Base-by-base conservation (phyloP, 2,113 vertebrate species). In the Pseudorasbora parva region DNA sequence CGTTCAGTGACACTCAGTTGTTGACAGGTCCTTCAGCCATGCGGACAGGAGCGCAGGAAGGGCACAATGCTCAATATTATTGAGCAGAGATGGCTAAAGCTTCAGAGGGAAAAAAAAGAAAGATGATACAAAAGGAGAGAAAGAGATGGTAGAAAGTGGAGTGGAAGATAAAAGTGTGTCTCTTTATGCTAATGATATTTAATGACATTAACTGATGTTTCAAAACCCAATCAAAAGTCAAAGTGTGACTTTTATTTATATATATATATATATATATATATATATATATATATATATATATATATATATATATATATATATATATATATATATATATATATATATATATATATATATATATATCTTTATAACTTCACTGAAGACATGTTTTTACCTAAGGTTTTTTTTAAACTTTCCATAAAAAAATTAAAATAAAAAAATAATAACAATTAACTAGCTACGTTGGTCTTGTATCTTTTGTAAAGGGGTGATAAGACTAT, bases 21-120 rank as follows among this genome's bases (percentile, higher is more conserved):
- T 47, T 72, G 49, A 82, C 64, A 72, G 66, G 25, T 19, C 54
- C 47, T 75, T 75, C 45, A 76, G 30, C 23, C 72, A 74, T 51
- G 72, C 72, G 45, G 45, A 71, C 8, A 4, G 25, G 45, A 4
- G 25, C 51, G 69, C 25, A 51, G 47, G 47, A 74, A 49, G 23
- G 12, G 3, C 4, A 7, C 23, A 15, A 30, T 3, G 27, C 49
- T 74, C 47, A 15, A 51, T 51, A 15, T 74, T 14, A 74, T 15
- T 30, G 45, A 74, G 47, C 47, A 51, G 15, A 27, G 15, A 74
- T 41, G 41, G 12, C 12, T 45, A 1, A 21, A 74, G 72, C 21
- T 51, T 5, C 47, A 74, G 23, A 74, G 47, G n/a, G 45, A 51
- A 27, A 51, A 47, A 30, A 30, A 51, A 14, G 25, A 17, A 25